phyloP scores from a whole-genome alignment of 2,113 vertebrate species.

The Carlito syrichta region DNA sequence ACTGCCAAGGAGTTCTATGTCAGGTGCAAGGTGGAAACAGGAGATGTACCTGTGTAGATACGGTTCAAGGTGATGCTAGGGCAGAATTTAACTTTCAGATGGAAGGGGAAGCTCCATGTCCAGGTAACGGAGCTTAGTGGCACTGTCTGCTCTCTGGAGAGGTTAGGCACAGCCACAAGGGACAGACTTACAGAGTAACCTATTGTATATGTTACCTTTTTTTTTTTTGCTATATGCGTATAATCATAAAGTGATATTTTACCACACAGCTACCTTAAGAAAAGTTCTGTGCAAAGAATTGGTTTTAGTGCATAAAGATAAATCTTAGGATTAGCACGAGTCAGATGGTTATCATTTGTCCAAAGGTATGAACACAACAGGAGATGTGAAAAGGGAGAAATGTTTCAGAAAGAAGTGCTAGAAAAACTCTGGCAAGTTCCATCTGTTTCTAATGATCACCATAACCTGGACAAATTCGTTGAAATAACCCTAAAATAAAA shows the following conservation, averaged over 20 bases:
- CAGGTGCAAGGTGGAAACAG: accelerated
- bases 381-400: background rate
- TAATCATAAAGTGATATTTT: background rate
- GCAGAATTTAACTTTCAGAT: background rate
- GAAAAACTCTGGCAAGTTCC: background rate
- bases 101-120: background rate
- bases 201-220: no score
- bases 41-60: accelerated
- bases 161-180: accelerated
- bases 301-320: background rate
- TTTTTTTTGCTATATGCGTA: background rate
- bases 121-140: background rate
- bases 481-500: background rate
- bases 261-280: background rate
- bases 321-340: background rate
- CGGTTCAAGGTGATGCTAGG: background rate
- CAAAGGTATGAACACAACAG: background rate
- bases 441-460: background rate
- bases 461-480: background rate
- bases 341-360: background rate
- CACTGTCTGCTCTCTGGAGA: no score
- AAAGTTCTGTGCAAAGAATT: background rate
- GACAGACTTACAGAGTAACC: background rate
- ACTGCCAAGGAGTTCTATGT: accelerated
- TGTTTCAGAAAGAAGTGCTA: background rate